These are phyloP conservation scores for Lithodes maja DNA, from an alignment of 2,888 invertebrate genomes.

Conservation along the genomic window DNA sequence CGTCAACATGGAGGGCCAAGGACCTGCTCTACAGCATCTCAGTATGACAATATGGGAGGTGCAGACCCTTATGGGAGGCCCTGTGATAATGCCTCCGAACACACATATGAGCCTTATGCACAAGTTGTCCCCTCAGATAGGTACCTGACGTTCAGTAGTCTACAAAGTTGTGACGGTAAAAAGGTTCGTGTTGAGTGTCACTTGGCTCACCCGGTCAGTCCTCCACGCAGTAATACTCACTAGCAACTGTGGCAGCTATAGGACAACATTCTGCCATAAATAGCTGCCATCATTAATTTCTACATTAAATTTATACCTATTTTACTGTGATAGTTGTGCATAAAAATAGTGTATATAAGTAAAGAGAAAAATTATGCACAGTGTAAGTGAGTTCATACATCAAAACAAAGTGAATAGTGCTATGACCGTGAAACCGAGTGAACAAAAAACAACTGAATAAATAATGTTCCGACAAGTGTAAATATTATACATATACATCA, in stretches of 20 bases:
- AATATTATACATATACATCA: too few relatives aligned
- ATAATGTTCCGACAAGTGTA: too few relatives aligned
- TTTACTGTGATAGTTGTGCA: too few relatives aligned
- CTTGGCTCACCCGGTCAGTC: neutral
- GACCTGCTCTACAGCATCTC: constrained; percentile 18
- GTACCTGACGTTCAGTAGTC: constrained; percentile 18
- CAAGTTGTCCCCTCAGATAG: constrained; percentile 46
- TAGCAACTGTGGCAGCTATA: neutral
- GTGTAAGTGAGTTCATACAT: too few relatives aligned
- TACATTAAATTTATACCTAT: too few relatives aligned
- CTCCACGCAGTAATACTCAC: neutral
- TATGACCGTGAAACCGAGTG: too few relatives aligned
- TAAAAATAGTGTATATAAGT: too few relatives aligned
- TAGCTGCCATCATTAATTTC: too few relatives aligned
- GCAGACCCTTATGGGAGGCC: constrained; percentile 58
- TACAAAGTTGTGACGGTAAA: neutral
- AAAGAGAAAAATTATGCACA: too few relatives aligned
- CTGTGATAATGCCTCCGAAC: constrained; percentile 61
- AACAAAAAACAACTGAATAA: too few relatives aligned
- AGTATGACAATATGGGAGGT: constrained; percentile 28
- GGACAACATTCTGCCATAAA: neutral
- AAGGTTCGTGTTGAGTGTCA: neutral
- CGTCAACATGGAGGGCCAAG: neutral
- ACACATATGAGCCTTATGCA: constrained; percentile 66
- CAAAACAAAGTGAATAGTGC: too few relatives aligned